Evolutionary conservation across 2,888 invertebrate genomes (phyloP).

Genomic region (Eledone cirrhosa): DNA sequence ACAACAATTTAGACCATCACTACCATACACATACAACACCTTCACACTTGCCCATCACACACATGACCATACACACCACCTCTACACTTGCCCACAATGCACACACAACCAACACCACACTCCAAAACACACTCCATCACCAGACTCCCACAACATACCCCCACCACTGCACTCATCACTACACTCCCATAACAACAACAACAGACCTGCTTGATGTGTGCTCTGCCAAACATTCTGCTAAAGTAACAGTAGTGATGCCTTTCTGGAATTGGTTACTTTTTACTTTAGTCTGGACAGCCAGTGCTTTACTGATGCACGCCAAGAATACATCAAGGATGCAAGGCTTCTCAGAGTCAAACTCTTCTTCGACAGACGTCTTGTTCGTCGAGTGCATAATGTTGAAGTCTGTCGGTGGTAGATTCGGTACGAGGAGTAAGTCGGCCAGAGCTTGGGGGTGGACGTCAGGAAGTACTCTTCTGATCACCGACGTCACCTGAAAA

Average conservation of each 20-base stretch:
- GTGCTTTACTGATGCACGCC: constrained; percentile 88
- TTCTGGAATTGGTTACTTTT: constrained; percentile 71
- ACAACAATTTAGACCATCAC: no score
- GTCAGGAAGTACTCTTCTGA: constrained; percentile 88
- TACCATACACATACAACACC: no score
- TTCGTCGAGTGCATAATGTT: constrained; percentile 74
- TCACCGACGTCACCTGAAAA: constrained; percentile 79
- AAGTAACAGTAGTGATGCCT: constrained; percentile 70
- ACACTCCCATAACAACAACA: not conserved
- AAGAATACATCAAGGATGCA: constrained; percentile 90
- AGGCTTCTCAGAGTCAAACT: constrained; percentile 68
- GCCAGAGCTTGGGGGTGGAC: constrained; percentile 86
- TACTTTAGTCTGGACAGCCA: constrained; percentile 88
- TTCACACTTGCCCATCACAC: no score
- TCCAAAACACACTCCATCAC: not conserved
- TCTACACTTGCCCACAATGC: no score
- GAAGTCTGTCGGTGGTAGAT: constrained; percentile 79
- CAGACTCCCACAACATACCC: not conserved
- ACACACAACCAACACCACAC: no score
- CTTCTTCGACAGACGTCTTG: constrained; percentile 43
- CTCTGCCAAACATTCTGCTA: constrained; percentile 67
- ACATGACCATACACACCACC: no score
- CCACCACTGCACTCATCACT: not conserved
- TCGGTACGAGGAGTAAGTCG: constrained; percentile 77
- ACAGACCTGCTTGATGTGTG: constrained; percentile 31